These are phyloP conservation scores for Drosophila yooni DNA, from an alignment of 2,888 invertebrate species.

Conservation along the genomic window DNA sequence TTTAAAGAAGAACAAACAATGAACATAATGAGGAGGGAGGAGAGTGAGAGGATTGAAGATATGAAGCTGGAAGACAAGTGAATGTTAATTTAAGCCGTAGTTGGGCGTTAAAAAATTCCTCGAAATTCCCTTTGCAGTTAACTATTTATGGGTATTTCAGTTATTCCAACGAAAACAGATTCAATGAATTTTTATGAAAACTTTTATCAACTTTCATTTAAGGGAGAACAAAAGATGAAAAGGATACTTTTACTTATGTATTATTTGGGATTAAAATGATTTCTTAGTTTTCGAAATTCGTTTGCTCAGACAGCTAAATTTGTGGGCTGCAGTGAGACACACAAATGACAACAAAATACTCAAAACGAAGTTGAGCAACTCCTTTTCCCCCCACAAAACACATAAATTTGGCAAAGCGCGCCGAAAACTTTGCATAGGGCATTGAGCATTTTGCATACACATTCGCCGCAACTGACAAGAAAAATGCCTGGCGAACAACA, in stretches of 20 bases:
- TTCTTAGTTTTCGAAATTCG: constrained; percentile 3
- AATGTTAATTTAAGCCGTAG: constrained; percentile 25
- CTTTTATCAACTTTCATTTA: neutral
- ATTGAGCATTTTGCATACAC: constrained; percentile 38
- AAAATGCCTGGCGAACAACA: constrained; percentile 63
- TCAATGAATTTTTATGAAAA: neutral
- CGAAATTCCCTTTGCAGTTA: constrained; percentile 6
- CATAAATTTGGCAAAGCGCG: constrained; percentile 44
- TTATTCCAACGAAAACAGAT: constrained; percentile 5
- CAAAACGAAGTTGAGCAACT: constrained; percentile 27
- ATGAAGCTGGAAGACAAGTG: constrained; percentile 15
- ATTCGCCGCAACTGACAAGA: constrained; percentile 44
- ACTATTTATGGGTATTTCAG: constrained; percentile 30
- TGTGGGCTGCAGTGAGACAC: constrained; percentile 9
- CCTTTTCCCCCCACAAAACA: constrained; percentile 31
- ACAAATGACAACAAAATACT: constrained; percentile 38
- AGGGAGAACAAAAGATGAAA: neutral
- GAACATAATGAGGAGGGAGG: neutral
- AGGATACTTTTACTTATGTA: neutral
- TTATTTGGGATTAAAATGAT: neutral
- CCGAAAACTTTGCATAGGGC: constrained; percentile 41
- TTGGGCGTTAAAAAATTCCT: neutral
- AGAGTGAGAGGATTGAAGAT: neutral
- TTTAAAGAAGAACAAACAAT: constrained; percentile 23
- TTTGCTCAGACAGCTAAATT: constrained; percentile 2